Base-by-base conservation (phyloP, 2,888 invertebrate species). In the Colostygia pectinataria region DNA sequence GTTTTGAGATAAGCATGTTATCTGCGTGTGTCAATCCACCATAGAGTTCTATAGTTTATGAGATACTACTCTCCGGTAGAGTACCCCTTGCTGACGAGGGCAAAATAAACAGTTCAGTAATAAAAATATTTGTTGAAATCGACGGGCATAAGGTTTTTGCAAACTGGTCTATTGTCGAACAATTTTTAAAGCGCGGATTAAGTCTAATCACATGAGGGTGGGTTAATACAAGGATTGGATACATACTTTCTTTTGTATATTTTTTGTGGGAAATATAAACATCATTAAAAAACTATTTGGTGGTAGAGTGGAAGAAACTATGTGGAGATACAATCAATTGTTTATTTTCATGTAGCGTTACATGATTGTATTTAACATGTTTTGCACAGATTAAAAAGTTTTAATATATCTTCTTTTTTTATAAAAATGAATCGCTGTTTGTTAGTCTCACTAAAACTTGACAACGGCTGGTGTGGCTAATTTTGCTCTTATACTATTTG, bases 101-200 rank as follows among this genome's bases (percentile, higher is more conserved):
- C 76, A 77, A 71, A 65, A 78, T 80, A 87, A 88, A 90, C 87
- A 87, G 83, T 82, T 80, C 78, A 80, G 84, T 86, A 84, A 87
- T 86, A 85, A 87, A 88, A 90, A 89, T 87, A 89, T 90, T 89
- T 86, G 84, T 79, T 66, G 71, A 79, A 83, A 80, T 80, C 80
- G 65, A 74, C 72, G 74, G 74, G 68, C 63, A 71, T 71, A 80
- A 69, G 74, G 80, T 83, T 75, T 78, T 81, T 78, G 64, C 76
- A 67, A 71, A 75, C 76, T 72, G 73, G 65, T 61, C 78, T 57
- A 83, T 88, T 88, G 87, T 88, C 65, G 71, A 75, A 73, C 78
- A 80, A 75, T 83, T 88, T 84, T 81, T 80, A 82, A 51, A 84
- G 76, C 74, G 75, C 73, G 80, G 85, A 87, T 88, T 87, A 84